A percentile compares a stretch with the other conserved stretches of the same genome.
Conservation (phyloP, 2,888 invertebrate species). For the Ditylenchus weischeri region DNA sequence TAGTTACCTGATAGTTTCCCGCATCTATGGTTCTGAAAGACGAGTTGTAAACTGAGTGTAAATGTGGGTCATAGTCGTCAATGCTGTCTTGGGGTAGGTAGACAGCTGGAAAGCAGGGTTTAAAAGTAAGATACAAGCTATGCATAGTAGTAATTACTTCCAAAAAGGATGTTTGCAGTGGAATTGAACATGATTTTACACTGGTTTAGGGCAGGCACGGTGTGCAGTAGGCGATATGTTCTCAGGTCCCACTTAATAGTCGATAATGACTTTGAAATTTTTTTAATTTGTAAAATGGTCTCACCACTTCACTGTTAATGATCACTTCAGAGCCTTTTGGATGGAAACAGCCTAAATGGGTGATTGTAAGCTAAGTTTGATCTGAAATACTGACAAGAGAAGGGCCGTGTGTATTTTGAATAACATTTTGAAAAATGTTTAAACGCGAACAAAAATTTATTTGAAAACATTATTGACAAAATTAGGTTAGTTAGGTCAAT, state of each 20-base stretch:
- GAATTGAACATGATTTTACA: conserved; percentile 84
- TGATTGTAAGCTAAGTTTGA: too few relatives aligned
- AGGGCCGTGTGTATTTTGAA: too few relatives aligned
- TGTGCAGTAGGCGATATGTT: conserved; percentile 86
- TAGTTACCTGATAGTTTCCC: conserved; percentile 71
- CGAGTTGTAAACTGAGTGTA: conserved; percentile 25
- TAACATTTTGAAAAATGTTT: too few relatives aligned
- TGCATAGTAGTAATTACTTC: conserved; percentile 60
- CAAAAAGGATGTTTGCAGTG: conserved; percentile 81
- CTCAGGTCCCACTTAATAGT: conserved; percentile 80
- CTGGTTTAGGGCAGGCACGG: conserved; percentile 87
- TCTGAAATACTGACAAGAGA: too few relatives aligned
- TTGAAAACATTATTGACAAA: too few relatives aligned
- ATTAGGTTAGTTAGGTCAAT: too few relatives aligned
- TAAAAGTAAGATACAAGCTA: background rate
- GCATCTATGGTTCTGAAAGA: conserved; percentile 86
- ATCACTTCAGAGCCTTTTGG: conserved; percentile 67
- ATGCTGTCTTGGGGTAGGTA: conserved; percentile 19
- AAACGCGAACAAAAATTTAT: too few relatives aligned
- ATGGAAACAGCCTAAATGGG: conserved; percentile 26
- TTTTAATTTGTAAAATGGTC: conserved; percentile 28
- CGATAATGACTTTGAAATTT: too few relatives aligned
- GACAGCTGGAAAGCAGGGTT: background rate
- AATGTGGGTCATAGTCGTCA: conserved; percentile 25
- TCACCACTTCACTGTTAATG: conserved; percentile 84